Evolutionary conservation across 2,797 vertebrate species (phyloP).

Genomic region (Caiman crocodilus): DNA sequence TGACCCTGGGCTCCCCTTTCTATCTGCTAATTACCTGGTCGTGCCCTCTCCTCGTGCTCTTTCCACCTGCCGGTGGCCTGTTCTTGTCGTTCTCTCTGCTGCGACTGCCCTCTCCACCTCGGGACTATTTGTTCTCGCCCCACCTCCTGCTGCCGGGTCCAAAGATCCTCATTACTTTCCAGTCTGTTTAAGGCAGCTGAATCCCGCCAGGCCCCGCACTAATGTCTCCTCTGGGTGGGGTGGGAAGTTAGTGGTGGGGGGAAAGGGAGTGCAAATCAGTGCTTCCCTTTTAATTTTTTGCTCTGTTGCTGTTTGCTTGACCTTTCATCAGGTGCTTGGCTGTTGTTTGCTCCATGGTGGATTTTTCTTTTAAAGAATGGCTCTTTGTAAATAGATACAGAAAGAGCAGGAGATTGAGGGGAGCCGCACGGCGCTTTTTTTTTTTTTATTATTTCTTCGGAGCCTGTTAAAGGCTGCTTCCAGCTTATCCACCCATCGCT

Average conservation of each 20-base stretch:
- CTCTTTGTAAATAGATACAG: slow-evolving; percentile 65
- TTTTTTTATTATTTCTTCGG: slow-evolving; percentile 53
- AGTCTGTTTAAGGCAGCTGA: not conserved
- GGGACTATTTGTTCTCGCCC: not conserved
- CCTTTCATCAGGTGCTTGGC: slow-evolving; percentile 59
- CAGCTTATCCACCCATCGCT: slow-evolving; percentile 33
- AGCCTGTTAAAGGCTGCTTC: slow-evolving; percentile 52
- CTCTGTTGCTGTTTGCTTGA: slow-evolving; percentile 46
- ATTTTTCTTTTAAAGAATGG: slow-evolving; percentile 40
- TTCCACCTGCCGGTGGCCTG: slow-evolving; percentile 18
- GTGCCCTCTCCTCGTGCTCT: not conserved
- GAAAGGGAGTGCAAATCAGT: not conserved
- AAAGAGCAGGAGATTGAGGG: slow-evolving; percentile 62
- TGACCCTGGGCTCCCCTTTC: slow-evolving; percentile 39
- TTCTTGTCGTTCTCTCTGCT: slow-evolving; percentile 41
- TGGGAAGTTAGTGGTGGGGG: not conserved
- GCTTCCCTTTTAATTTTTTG: slow-evolving; percentile 51
- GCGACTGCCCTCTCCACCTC: slow-evolving; percentile 11
- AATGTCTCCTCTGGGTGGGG: not conserved
- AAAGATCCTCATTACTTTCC: not conserved
- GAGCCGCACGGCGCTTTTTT: slow-evolving; percentile 33
- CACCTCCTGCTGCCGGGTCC: not conserved
- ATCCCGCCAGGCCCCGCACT: not conserved
- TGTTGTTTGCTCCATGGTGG: slow-evolving; percentile 49
- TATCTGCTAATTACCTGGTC: slow-evolving; percentile 47